Percentiles rank a stretch among this genome's conserved stretches.
Conservation (phyloP, 2,113 vertebrate genomes). For the Urocitellus parryii region DNA sequence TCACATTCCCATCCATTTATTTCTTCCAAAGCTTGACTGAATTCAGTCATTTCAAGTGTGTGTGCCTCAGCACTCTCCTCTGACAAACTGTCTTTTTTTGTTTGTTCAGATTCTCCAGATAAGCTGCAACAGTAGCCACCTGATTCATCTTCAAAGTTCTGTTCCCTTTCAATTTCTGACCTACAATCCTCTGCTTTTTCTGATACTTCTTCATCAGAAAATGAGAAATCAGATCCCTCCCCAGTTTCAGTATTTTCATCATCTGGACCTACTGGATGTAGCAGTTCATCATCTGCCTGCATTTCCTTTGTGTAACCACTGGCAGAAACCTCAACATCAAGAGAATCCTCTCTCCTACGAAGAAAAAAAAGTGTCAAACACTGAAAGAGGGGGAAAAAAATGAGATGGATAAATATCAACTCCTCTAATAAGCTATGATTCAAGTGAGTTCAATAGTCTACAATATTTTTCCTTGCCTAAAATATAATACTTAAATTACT, state of each 20-base stretch:
- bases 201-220: conserved; percentile 75
- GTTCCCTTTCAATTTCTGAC: conserved; percentile 47
- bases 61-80: conserved; percentile 49
- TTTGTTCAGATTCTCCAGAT: background rate
- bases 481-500: conserved; percentile 35
- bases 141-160: conserved; percentile 43
- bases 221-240: conserved; percentile 51
- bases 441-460: background rate
- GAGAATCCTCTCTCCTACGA: conserved; percentile 90
- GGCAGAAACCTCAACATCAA: conserved; percentile 95
- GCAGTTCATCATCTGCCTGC: conserved; percentile 90
- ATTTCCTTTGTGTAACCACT: conserved; percentile 95
- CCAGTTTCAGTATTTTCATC: conserved; percentile 73
- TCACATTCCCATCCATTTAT: conserved; percentile 84
- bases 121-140: background rate
- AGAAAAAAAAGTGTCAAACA: conserved; percentile 41
- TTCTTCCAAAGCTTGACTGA: conserved; percentile 88
- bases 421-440: background rate
- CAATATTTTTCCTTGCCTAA: conserved; percentile 18
- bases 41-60: conserved; percentile 86
- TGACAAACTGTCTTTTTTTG: conserved; percentile 37
- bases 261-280: conserved; percentile 89
- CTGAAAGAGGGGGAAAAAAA: background rate
- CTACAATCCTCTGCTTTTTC: background rate
- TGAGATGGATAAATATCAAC: background rate